phyloP scores from a whole-genome alignment of 2,888 invertebrate genomes.

The Heliconius ethilla region DNA sequence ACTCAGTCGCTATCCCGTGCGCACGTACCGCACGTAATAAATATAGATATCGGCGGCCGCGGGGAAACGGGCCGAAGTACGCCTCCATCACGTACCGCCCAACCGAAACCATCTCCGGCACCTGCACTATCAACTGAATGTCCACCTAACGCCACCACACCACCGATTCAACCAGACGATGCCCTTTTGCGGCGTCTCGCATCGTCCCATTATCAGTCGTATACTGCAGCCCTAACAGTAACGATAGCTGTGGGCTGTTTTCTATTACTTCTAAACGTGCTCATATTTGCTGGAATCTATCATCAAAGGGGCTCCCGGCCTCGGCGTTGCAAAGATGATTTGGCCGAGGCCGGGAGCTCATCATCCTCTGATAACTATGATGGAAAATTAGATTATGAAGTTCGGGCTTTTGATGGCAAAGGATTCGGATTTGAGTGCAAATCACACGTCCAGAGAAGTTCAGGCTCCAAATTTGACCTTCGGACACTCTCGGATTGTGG shows the following conservation, averaged over 20 bases:
- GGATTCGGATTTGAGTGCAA: conserved; percentile 82
- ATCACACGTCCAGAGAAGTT: conserved; percentile 77
- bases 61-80: conserved; percentile 61
- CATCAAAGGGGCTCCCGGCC: conserved; percentile 89
- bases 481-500: conserved; percentile 80
- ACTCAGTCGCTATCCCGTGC: conserved; percentile 87
- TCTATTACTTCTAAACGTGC: conserved; percentile 88
- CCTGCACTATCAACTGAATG: conserved; percentile 85
- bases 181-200: conserved; percentile 88
- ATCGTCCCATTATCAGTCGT: conserved; percentile 93
- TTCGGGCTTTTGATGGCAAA: conserved; percentile 79
- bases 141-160: conserved; percentile 83
- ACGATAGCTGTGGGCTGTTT: conserved; percentile 94
- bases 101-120: conserved; percentile 66
- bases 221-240: conserved; percentile 93
- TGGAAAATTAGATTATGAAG: conserved; percentile 80
- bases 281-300: conserved; percentile 94
- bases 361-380: conserved; percentile 85
- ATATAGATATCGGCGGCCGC: conserved; percentile 61
- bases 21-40: conserved; percentile 81
- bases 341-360: conserved; percentile 87
- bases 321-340: conserved; percentile 89
- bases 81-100: conserved; percentile 74
- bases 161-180: conserved; percentile 82
- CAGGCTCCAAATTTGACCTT: conserved; percentile 75